These are phyloP conservation scores for Nylanderia fulva DNA, from an alignment of 1,140 invertebrate genomes.

Conservation along the genomic window DNA sequence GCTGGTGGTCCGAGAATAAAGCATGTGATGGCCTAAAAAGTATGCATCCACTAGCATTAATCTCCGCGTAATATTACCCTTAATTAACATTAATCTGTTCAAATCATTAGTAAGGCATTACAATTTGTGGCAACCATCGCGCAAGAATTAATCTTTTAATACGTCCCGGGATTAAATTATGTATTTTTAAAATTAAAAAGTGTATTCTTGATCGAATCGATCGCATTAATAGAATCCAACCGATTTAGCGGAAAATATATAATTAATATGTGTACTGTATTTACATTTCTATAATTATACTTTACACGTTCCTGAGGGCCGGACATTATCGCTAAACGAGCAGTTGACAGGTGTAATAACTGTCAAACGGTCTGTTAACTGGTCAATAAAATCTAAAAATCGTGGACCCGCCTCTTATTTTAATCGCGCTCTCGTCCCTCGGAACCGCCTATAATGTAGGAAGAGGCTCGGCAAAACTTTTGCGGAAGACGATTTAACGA, in stretches of 20 bases:
- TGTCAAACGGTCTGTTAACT: slow-evolving; percentile 39
- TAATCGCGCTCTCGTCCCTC: background rate
- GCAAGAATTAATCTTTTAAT: background rate
- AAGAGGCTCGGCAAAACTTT: slow-evolving; percentile 29
- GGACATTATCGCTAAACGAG: background rate
- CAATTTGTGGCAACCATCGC: background rate
- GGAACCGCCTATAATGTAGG: slow-evolving; percentile 21
- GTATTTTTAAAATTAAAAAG: slow-evolving; percentile 1
- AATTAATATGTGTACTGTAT: slow-evolving; percentile 30
- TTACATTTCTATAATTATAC: slow-evolving; percentile 9
- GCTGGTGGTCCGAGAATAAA: slow-evolving; percentile 40
- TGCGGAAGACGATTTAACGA: slow-evolving; percentile 32
- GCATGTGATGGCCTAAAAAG: slow-evolving; percentile 10
- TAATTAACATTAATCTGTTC: background rate
- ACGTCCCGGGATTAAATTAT: background rate
- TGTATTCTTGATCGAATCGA: slow-evolving; percentile 11
- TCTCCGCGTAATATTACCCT: background rate
- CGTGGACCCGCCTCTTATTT: slow-evolving; percentile 8
- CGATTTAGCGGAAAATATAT: slow-evolving; percentile 21
- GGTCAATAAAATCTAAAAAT: slow-evolving; percentile 57
- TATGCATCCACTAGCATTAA: no score
- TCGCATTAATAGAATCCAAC: slow-evolving; percentile 27
- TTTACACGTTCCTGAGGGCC: background rate
- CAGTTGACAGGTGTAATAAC: slow-evolving; percentile 49
- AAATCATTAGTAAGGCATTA: background rate